These are phyloP conservation scores for Phymanthus crucifer DNA, from an alignment of 92 coral and sea anemone genomes.

Conservation along the genomic window DNA sequence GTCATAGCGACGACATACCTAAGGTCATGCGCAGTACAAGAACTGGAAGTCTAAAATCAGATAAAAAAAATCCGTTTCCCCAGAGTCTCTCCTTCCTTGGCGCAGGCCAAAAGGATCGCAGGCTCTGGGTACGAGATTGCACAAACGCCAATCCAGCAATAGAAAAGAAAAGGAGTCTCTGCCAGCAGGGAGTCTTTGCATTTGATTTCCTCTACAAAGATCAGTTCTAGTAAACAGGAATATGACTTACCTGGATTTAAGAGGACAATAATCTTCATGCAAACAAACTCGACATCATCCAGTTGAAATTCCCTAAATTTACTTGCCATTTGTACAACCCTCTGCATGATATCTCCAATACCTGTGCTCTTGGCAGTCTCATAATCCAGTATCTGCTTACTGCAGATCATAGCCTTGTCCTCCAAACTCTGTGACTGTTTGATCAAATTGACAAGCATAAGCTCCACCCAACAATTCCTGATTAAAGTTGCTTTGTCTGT, in stretches of 20 bases:
- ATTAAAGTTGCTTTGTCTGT: conserved; percentile 61
- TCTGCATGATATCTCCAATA: conserved; percentile 91
- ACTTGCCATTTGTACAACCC: conserved; percentile 86
- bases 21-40: no score
- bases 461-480: conserved; percentile 82
- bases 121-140: no score
- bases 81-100: no score
- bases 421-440: conserved; percentile 64
- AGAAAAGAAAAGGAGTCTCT: no score
- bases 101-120: no score
- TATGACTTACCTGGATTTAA: conserved; percentile 83
- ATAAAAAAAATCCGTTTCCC: no score
- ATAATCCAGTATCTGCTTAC: conserved; percentile 78
- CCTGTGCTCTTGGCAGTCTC: conserved; percentile 82
- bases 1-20: no score
- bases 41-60: no score
- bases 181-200: no score
- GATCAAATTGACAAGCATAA: conserved; percentile 80
- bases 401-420: conserved; percentile 68
- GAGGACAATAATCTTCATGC: conserved; percentile 82
- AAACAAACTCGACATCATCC: conserved; percentile 90
- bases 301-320: conserved; percentile 83
- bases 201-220: no score
- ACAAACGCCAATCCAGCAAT: no score
- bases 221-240: no score